Percentiles rank a stretch among this genome's conserved stretches.
phyloP scores from a whole-genome alignment of 2,113 vertebrate species.

The Empidonax traillii region DNA sequence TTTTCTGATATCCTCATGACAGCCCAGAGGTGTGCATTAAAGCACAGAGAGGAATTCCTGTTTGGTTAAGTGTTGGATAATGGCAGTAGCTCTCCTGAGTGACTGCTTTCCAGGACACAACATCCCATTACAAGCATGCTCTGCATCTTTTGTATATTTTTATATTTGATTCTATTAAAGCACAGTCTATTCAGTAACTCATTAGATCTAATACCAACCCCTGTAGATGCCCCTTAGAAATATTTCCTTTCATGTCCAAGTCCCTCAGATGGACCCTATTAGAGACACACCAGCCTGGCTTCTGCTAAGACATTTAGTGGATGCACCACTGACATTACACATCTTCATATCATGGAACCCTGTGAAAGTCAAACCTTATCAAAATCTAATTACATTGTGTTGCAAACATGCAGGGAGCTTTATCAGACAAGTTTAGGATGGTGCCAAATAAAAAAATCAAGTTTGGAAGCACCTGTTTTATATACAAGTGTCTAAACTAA shows the following conservation, averaged over 20 bases:
- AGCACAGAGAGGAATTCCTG: background rate
- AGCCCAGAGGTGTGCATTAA: background rate
- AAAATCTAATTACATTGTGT: background rate
- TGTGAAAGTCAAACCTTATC: background rate
- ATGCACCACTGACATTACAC: background rate
- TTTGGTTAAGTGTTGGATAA: background rate
- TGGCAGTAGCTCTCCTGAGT: background rate
- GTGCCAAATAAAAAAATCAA: background rate
- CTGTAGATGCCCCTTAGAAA: background rate
- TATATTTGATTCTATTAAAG: background rate
- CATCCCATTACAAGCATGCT: background rate
- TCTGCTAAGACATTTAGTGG: background rate
- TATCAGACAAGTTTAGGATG: background rate
- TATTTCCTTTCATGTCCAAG: background rate
- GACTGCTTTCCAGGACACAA: background rate
- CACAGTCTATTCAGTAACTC: background rate
- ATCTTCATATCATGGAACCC: background rate
- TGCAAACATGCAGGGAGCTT: background rate
- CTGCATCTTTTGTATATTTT: background rate
- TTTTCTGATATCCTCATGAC: background rate
- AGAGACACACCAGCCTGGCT: background rate
- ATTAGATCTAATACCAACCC: background rate
- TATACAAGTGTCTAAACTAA: background rate
- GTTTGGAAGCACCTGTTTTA: background rate
- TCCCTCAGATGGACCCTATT: background rate